phyloP scores from a whole-genome alignment of 2,888 invertebrate species.

The Hybos culiciformis region DNA sequence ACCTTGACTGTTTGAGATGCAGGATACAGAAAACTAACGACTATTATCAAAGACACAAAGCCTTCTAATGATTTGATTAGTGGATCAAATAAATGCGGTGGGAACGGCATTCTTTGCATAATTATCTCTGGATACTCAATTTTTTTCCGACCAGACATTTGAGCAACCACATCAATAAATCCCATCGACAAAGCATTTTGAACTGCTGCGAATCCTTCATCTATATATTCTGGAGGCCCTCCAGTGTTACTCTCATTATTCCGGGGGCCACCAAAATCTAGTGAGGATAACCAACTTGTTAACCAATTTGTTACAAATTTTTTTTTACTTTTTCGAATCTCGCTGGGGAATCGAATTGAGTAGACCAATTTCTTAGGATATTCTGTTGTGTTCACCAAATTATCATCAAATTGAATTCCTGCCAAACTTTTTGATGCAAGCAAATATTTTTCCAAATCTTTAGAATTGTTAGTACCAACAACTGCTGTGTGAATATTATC shows the following conservation, averaged over 20 bases:
- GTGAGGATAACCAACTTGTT: neutral
- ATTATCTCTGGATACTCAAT: conserved; percentile 8
- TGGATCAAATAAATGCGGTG: conserved; percentile 48
- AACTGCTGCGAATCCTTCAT: conserved; percentile 52
- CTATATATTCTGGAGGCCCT: conserved; percentile 41
- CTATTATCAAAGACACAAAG: conserved; percentile 56
- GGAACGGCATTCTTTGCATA: conserved; percentile 50
- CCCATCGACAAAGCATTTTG: conserved; percentile 44
- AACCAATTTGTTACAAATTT: neutral
- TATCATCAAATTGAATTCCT: conserved; percentile 47
- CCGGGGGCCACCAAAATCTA: conserved; percentile 37
- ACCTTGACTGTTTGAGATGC: conserved; percentile 57
- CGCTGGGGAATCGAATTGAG: conserved; percentile 48
- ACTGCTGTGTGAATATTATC: no score
- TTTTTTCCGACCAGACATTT: neutral
- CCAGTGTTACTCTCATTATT: conserved; percentile 29
- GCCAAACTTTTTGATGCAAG: conserved; percentile 41
- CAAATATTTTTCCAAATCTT: conserved; percentile 38
- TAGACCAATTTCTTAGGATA: conserved; percentile 40
- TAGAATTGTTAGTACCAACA: conserved; percentile 22
- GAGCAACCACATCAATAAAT: conserved; percentile 20
- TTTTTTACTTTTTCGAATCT: conserved; percentile 40
- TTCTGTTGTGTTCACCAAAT: conserved; percentile 35
- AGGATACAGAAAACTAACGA: conserved; percentile 65
- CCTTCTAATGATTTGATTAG: conserved; percentile 46